Evolutionary conservation across 2,113 vertebrate species (phyloP), one percentile per base, ranked within the genome.

Genomic region (Trichomycterus rosablanca): DNA sequence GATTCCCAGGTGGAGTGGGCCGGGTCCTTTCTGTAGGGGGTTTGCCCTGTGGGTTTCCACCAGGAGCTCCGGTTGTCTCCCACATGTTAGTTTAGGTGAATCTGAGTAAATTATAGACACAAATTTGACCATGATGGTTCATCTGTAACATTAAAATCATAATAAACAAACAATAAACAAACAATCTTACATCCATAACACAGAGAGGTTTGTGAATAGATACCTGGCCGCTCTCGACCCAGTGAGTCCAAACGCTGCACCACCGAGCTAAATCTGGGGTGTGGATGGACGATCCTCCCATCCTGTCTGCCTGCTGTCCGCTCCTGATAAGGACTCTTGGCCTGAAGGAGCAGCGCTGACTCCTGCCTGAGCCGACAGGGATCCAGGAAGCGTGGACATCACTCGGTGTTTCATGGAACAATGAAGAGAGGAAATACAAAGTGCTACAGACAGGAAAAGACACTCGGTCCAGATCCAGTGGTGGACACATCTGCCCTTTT

Each of bases 251-350:
- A 22, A 14, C 58, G 60, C 20, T 30, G 26, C 54, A 72, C 62
- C 63, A 67, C 48, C 49, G 39, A 56, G 54, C 61, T 53, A 50
- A 26, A 12, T 49, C 46, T 32, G 48, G 3, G 19, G 20, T 14
- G n/a, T 1, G 3, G 15, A 43, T 10, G 12, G 22, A 28, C 45
- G 30, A 14, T 61, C 59, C 56, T 59, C 65, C 74, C 78, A 78
- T 87, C 83, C 83, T 81, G 83, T 79, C 73, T 78, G 74, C 77
- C 70, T 70, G 62, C 84, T 86, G 84, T 73, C 67, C 72, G 68
- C 48, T 67, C 34, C 64, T 83, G 87, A 87, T 87, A 84, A 85
- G 78, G 74, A 65, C 66, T 76, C 79, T 81, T 83, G 80, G 80
- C 80, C 78, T 67, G 42, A 73, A 72, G 72, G 12, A 61, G 58